Base-by-base conservation (phyloP, 2,888 invertebrate genomes). In the Fragum fragum region DNA sequence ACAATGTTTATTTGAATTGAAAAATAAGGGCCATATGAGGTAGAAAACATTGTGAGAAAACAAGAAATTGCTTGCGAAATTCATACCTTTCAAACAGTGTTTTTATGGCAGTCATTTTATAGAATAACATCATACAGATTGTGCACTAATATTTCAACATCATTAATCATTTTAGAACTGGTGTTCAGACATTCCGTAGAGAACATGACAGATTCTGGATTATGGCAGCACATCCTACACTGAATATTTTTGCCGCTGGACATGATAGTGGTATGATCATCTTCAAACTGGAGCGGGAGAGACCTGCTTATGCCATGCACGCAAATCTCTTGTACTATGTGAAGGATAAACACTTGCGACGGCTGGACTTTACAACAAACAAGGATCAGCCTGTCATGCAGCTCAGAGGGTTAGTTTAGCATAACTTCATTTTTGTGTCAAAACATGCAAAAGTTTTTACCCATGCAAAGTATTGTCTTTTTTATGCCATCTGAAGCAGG, bases 151-250 rank as follows among this genome's bases (percentile, higher is more conserved):
- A n/a, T n/a, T n/a, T n/a, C n/a, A n/a, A n/a, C n/a, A n/a, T n/a
- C n/a, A n/a, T n/a, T n/a, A n/a, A n/a, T n/a, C 9, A 9, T 36
- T 36, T 3, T 74, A 94, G 94, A 79, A 94, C 94, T 86, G 94
- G 94, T 74, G 92, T 95, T 39, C 93, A 94, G 87, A 94, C 94
- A 28, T 95, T 94, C 91, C 96, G 99, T 14, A 96, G 99, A 77
- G 99, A 99, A 93, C 97, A 98, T 92, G 99, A 99, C 93, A 96
- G 99, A 78, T 99, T 99, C 95, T 99, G 99, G 99, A 98, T 99
- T 18, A 95, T 99, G 86, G 97, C 98, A 0, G 97, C 98, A 0
- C 99, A 99, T 95, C 99, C 99, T 0, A 96, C 97, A 0, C 95
- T 99, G 63, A 99, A 99, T 95, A 95, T 99, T 69, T 99, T 99